phyloP scores from a whole-genome alignment of 2,888 invertebrate species.

The Argynnis bischoffii region DNA sequence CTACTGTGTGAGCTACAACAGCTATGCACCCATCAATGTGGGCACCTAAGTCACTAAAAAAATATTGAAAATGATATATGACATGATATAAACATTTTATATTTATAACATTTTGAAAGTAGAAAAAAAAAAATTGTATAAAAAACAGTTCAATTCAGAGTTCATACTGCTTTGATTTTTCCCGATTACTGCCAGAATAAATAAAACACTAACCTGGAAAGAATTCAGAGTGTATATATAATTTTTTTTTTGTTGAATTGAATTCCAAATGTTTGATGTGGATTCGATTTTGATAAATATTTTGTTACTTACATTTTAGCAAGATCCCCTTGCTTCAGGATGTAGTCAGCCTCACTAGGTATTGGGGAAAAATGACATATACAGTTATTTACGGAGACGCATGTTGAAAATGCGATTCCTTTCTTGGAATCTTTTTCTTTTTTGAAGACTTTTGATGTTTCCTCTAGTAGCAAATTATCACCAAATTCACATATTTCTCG shows the following conservation, averaged over 20 bases:
- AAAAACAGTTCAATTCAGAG: constrained; percentile 23
- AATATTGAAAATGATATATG: constrained; percentile 23
- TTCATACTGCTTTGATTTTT: constrained; percentile 39
- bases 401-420: constrained; percentile 99
- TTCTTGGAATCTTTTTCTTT: constrained; percentile 99
- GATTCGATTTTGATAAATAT: not conserved
- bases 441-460: constrained; percentile 98
- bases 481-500: constrained; percentile 96
- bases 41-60: constrained; percentile 95
- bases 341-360: constrained; percentile 93
- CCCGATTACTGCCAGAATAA: constrained; percentile 46
- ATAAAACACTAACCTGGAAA: constrained; percentile 44
- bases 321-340: constrained; percentile 94
- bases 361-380: constrained; percentile 99
- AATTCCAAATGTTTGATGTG: not conserved
- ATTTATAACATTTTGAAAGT: not conserved
- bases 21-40: constrained; percentile 99
- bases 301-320: constrained; percentile 93
- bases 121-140: constrained; percentile 16
- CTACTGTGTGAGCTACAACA: constrained; percentile 97
- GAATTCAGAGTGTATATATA: constrained; percentile 45
- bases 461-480: constrained; percentile 92
- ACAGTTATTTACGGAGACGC: constrained; percentile 99
- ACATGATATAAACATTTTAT: not conserved
- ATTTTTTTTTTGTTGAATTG: not conserved